Percentiles rank a stretch among this genome's conserved stretches.
phyloP scores from a whole-genome alignment of 1,140 invertebrate genomes.

The Pachyrhynchus sulphureomaculatus region DNA sequence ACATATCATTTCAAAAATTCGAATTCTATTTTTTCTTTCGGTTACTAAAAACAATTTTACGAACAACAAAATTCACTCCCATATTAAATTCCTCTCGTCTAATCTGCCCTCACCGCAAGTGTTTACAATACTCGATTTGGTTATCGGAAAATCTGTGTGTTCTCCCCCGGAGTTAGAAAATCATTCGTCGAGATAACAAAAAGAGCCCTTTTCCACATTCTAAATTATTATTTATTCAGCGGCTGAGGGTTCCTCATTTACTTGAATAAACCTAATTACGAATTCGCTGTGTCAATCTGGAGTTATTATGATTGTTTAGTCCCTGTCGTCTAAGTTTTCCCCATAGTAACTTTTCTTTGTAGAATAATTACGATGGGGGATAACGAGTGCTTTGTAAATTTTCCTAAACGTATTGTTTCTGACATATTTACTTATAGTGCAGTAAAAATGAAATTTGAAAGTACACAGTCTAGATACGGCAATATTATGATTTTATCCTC shows the following conservation, averaged over 20 bases:
- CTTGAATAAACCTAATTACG: slow-evolving; percentile 22
- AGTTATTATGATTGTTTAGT: slow-evolving; percentile 13
- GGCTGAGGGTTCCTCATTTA: slow-evolving; percentile 13
- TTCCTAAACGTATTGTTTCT: no score
- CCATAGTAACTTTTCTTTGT: not conserved
- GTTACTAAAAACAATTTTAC: no score
- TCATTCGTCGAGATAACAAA: slow-evolving; percentile 2
- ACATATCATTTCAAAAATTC: no score
- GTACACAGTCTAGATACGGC: no score
- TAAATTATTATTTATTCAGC: slow-evolving; percentile 7
- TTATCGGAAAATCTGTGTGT: slow-evolving; percentile 25
- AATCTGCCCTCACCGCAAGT: not conserved
- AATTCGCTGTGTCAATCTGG: slow-evolving; percentile 22
- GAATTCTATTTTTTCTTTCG: no score
- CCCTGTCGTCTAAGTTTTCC: not conserved
- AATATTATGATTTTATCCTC: no score
- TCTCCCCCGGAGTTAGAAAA: not conserved
- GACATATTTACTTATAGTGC: no score
- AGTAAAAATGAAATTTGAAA: no score
- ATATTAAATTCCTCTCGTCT: no score
- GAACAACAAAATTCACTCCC: no score
- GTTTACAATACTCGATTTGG: slow-evolving; percentile 24
- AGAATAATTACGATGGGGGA: not conserved
- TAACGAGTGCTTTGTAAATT: not conserved
- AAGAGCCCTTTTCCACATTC: slow-evolving; percentile 7